Conservation (phyloP, 2,113 vertebrate species). For the Thunnus thynnus region DNA sequence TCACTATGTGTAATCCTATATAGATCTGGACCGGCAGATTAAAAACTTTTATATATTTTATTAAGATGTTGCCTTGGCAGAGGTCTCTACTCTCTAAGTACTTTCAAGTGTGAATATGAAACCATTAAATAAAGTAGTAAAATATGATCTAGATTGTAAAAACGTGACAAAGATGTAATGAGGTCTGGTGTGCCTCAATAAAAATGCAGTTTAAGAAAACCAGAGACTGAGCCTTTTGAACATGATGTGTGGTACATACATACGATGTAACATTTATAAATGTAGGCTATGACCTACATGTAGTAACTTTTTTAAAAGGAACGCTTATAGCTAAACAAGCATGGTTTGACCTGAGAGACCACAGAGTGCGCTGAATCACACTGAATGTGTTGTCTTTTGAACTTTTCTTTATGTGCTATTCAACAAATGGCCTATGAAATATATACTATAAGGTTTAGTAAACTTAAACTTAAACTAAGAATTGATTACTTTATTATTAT, state of each 20-base stretch:
- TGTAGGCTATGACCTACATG: neutral
- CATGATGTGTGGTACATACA: neutral
- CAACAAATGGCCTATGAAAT: neutral
- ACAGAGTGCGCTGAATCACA: neutral
- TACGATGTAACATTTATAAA: neutral
- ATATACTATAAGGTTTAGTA: neutral
- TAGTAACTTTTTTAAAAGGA: neutral
- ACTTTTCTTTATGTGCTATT: no score
- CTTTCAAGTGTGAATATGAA: neutral
- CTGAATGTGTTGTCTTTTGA: neutral
- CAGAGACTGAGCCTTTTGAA: neutral
- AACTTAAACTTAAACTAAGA: neutral
- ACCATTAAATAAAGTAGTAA: neutral
- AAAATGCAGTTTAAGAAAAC: neutral
- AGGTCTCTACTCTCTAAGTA: neutral
- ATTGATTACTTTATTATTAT: neutral
- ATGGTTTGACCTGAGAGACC: neutral
- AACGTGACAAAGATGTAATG: neutral
- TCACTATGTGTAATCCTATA: neutral
- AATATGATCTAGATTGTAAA: slow-evolving; percentile 1
- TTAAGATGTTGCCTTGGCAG: neutral
- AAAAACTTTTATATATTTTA: neutral
- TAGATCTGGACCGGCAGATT: neutral
- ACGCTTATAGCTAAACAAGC: neutral
- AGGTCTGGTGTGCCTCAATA: neutral